A percentile compares a stretch with the other conserved stretches of the same genome.
phyloP scores from a whole-genome alignment of 1,140 invertebrate species.

The Phthorimaea operculella region DNA sequence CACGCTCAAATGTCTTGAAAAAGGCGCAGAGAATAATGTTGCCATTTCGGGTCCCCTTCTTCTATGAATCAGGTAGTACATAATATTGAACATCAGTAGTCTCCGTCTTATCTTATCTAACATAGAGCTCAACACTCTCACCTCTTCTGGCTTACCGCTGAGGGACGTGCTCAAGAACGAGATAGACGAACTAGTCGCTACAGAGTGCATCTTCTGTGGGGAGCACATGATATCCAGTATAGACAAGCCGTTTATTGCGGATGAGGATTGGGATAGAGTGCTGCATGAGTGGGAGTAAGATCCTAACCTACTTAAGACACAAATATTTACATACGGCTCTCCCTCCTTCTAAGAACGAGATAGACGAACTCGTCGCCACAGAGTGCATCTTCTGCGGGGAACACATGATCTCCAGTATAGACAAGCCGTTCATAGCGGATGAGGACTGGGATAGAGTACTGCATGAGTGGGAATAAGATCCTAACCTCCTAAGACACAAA shows the following conservation, averaged over 20 bases:
- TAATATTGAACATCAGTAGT: no score
- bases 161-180: conserved; percentile 75
- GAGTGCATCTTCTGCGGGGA: conserved; percentile 96
- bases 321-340: no score
- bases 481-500: no score
- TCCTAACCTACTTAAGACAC: no score
- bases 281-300: conserved; percentile 69
- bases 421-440: conserved; percentile 85
- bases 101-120: no score
- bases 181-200: conserved; percentile 89
- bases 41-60: no score
- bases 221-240: conserved; percentile 91
- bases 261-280: conserved; percentile 79
- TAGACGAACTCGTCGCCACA: conserved; percentile 89
- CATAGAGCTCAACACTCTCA: no score
- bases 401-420: conserved; percentile 89
- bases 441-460: conserved; percentile 77
- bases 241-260: conserved; percentile 85
- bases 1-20: no score
- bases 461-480: conserved; percentile 70
- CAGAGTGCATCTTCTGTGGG: conserved; percentile 94
- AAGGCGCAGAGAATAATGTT: no score
- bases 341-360: no score
- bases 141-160: conserved; percentile 54
- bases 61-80: no score